Evolutionary conservation across 2,797 vertebrate genomes (phyloP).

Genomic region (Coreius guichenoti): DNA sequence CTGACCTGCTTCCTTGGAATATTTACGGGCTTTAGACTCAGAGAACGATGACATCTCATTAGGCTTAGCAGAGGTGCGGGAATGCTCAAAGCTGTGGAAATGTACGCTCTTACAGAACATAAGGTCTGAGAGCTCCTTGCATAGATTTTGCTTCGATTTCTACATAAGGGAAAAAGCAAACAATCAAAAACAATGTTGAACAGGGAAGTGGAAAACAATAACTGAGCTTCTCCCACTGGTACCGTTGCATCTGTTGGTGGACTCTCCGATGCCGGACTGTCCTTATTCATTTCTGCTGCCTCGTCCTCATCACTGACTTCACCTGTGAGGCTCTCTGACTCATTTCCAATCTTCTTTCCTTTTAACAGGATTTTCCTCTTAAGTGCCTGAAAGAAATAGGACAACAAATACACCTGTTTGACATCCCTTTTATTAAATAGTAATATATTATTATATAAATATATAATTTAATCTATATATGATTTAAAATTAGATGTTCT

Average conservation of each 20-base stretch:
- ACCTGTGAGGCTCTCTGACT: conserved; percentile 65
- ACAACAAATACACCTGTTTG: neutral
- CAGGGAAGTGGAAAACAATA: neutral
- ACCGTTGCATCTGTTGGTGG: conserved; percentile 58
- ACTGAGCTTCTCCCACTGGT: neutral
- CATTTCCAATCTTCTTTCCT: conserved; percentile 86
- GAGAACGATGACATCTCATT: conserved; percentile 92
- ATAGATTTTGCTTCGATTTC: conserved; percentile 84
- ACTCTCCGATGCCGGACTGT: conserved; percentile 68
- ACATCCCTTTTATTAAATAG: neutral
- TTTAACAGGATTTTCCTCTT: conserved; percentile 90
- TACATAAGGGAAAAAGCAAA: conserved; percentile 61
- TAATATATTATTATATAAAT: neutral
- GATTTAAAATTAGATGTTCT: neutral
- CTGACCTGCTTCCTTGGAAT: conserved; percentile 84
- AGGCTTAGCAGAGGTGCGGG: conserved; percentile 77
- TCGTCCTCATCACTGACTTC: conserved; percentile 85
- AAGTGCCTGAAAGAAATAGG: conserved; percentile 80
- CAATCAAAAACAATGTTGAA: conserved; percentile 12
- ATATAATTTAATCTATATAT: neutral
- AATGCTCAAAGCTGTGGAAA: conserved; percentile 86
- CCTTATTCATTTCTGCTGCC: conserved; percentile 72
- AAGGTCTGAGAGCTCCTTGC: conserved; percentile 85
- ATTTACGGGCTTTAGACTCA: conserved; percentile 89
- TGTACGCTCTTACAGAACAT: conserved; percentile 92